Evolutionary conservation across 2,113 vertebrate species (phyloP), one percentile per base, ranked within the genome.

Genomic region (Sus scrofa): DNA sequence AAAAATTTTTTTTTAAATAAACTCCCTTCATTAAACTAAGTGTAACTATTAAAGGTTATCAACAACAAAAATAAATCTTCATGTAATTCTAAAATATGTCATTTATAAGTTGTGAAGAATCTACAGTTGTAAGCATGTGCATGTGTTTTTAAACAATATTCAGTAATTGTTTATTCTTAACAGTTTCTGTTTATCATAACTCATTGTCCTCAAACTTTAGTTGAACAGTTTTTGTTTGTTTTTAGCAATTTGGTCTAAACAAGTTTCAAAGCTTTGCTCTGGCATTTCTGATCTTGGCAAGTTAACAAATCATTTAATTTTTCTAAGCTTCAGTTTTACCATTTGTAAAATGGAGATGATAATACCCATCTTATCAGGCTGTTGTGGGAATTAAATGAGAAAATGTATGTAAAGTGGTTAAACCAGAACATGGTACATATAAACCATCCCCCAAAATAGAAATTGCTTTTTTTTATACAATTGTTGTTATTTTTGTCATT

Each of bases 31-130:
- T 93, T 96, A 84, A 91, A 81, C 75, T 87, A 70, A 86, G 15
- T 92, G 37, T 84, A 71, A 88, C 71, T 71, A 2, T 89, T 96
- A 54, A 91, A 77, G 32, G 1, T 79, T 91, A 56, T 44, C 9
- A 88, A 56, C 60, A 87, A 39, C 10, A 86, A 91, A 14, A 81
- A 67, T 4, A 63, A 89, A 92, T 10, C 4, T 54, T 71, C 12
- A 73, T 89, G 16, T 87, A 77, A 79, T 96, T 94, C 32, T 94
- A 73, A 92, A 89, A 60, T 75, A 39, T 14, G 2, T 94, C 75
- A 44, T 62, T 92, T 92, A 44, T 95, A 91, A 75, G 37, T 88
- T 96, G 32, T 90, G 44, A 82, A 82, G 75, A 65, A 50, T 90
- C 50, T 27, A 34, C 7, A 24, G 32, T 37, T 34, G 22, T 58